phyloP scores from a whole-genome alignment of 2,888 invertebrate genomes.

The Microdon myrmicae region DNA sequence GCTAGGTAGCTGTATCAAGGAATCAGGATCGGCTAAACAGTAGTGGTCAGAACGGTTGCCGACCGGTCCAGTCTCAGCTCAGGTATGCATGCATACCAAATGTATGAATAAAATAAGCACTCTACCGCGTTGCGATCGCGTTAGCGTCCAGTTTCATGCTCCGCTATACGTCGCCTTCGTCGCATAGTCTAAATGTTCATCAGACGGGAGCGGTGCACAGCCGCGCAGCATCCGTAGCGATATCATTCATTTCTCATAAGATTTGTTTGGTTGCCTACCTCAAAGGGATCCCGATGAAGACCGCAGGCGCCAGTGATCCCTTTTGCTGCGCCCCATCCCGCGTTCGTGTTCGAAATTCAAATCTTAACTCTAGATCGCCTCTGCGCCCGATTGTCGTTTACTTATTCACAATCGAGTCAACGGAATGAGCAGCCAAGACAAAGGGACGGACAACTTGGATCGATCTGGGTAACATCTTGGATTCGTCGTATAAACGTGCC shows the following conservation, averaged over 20 bases:
- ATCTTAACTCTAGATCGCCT: conserved; percentile 51
- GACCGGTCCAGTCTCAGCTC: conserved; percentile 4
- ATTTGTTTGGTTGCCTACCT: conserved; percentile 47
- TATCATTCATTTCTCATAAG: conserved; percentile 53
- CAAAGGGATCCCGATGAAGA: conserved; percentile 49
- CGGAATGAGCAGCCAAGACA: conserved; percentile 29
- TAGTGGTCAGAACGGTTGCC: too few species aligned
- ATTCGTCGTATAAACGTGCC: too few species aligned
- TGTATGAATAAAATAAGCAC: conserved; percentile 47
- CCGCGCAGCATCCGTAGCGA: conserved; percentile 22
- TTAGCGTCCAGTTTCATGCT: conserved; percentile 14
- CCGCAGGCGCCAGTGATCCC: conserved; percentile 48
- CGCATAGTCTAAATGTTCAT: neutral
- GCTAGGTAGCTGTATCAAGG: too few species aligned
- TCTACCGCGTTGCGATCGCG: neutral
- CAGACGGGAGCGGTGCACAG: neutral
- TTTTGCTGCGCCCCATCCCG: neutral
- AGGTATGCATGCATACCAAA: conserved; percentile 47
- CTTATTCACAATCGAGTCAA: conserved; percentile 40
- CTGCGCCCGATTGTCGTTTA: conserved; percentile 14
- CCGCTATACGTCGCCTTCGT: neutral
- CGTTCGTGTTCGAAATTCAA: conserved; percentile 26
- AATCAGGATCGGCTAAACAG: too few species aligned
- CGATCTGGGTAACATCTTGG: conserved; percentile 42
- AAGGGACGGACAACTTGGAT: conserved; percentile 25